Conservation (phyloP, 2,888 invertebrate species). For the Cephus rjabovi region DNA sequence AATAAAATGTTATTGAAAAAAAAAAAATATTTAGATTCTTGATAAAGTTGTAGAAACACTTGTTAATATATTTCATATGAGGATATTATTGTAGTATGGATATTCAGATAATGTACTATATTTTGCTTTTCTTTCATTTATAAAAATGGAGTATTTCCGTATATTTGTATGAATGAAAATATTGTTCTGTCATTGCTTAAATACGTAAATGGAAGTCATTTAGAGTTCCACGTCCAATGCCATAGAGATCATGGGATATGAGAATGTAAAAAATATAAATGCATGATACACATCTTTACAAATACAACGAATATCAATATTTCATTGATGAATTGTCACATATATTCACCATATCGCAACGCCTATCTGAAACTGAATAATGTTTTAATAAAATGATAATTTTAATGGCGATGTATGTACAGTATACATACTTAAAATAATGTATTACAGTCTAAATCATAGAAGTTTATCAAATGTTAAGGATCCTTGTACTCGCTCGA, state of each 20-base stretch:
- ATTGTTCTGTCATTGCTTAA: background rate
- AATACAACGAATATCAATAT: background rate
- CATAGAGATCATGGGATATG: background rate
- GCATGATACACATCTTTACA: background rate
- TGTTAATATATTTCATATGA: background rate
- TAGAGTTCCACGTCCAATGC: background rate
- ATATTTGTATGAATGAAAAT: background rate
- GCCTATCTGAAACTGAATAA: too few relatives aligned
- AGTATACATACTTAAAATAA: too few relatives aligned
- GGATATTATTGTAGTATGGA: background rate
- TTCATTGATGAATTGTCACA: background rate
- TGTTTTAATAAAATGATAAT: too few relatives aligned
- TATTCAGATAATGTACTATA: background rate
- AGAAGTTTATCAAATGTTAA: background rate
- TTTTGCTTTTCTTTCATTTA: background rate
- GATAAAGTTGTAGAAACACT: background rate
- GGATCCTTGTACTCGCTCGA: slow-evolving; percentile 1
- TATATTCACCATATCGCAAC: background rate
- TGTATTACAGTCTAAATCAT: background rate
- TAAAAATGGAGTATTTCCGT: background rate
- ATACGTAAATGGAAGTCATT: background rate
- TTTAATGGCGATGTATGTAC: too few relatives aligned
- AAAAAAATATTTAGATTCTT: background rate
- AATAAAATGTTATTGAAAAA: background rate
- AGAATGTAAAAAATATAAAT: background rate